Evolutionary conservation across 2,888 invertebrate genomes (phyloP).

Genomic region (Atherix ibis): DNA sequence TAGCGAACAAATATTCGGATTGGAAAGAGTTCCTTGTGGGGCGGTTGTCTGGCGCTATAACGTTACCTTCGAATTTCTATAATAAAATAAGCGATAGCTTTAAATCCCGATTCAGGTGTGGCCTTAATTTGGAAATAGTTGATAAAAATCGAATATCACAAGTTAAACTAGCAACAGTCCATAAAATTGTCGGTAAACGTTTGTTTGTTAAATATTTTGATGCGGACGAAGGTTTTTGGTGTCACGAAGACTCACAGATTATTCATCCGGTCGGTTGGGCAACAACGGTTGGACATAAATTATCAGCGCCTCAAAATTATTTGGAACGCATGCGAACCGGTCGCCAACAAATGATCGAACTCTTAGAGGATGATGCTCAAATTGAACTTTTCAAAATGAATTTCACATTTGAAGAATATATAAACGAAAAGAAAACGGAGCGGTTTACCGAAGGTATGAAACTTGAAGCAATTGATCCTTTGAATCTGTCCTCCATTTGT

Average conservation of each 20-base stretch:
- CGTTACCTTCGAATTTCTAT: slow-evolving; percentile 84
- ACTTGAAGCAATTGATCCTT: slow-evolving; percentile 91
- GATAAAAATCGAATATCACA: slow-evolving; percentile 92
- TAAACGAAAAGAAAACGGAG: slow-evolving; percentile 33
- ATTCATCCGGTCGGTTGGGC: slow-evolving; percentile 98
- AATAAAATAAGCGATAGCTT: slow-evolving; percentile 72
- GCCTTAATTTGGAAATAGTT: slow-evolving; percentile 81
- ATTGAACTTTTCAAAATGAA: slow-evolving; percentile 60
- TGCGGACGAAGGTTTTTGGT: slow-evolving; percentile 85
- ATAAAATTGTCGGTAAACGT: slow-evolving; percentile 82
- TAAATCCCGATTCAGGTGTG: slow-evolving; percentile 66
- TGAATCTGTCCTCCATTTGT: slow-evolving; percentile 86
- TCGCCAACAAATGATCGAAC: slow-evolving; percentile 31
- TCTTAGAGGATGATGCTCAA: slow-evolving; percentile 61
- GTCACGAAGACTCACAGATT: slow-evolving; percentile 85
- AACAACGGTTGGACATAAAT: slow-evolving; percentile 67
- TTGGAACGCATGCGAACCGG: slow-evolving; percentile 49
- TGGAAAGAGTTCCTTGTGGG: slow-evolving; percentile 93
- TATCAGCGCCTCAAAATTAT: slow-evolving; percentile 72
- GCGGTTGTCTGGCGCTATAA: slow-evolving; percentile 85
- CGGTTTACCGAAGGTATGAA: slow-evolving; percentile 79
- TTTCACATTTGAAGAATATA: slow-evolving; percentile 39
- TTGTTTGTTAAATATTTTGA: slow-evolving; percentile 83
- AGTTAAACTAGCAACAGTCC: slow-evolving; percentile 77
- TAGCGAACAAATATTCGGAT: slow-evolving; percentile 84